Base-by-base conservation (phyloP, 1,140 invertebrate species). In the Megalopta genalis region DNA sequence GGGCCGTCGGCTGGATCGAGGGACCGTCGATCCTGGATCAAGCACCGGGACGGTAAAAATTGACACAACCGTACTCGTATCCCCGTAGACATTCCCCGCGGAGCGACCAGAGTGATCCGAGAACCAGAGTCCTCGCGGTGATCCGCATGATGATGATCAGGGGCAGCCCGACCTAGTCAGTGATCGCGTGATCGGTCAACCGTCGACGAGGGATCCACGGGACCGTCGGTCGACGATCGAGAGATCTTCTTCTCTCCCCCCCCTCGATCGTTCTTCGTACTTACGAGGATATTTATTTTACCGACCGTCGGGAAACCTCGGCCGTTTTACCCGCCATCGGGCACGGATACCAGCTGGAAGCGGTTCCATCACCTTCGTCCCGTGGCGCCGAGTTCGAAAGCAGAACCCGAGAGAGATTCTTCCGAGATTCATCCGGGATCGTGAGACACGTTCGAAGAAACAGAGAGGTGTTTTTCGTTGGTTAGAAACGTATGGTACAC, bases 51-150 rank as follows among this genome's bases (percentile, higher is more conserved):
- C 32, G 32, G 32, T 4, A 32, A 32, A 32, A 32, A n/a, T n/a
- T n/a, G 32, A 32, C 32, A 32, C 1, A 1, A 1, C 32, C 32
- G 32, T 32, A 32, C 32, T 1, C 32, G 32, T 32, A 32, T 84
- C 78, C 82, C 83, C 75, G 67, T 77, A 86, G 75, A 86, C 84
- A 85, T 86, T 77, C 76, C 76, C 76, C 32, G 76, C 46, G 42
- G 76, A 54, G 76, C 25, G 52, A 52, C 49, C 14, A 52, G 16
- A 3, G 3, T 6, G 6, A n/a, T n/a, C n/a, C n/a, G n/a, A n/a
- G n/a, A n/a, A n/a, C n/a, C n/a, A n/a, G 16, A 4, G 21, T 57
- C n/a, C 54, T n/a, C 2, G 10, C 1, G 9, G 37, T 37, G 66
- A 25, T 68, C 49, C 39, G 71, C 49, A 67, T 67, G n/a, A n/a